Conservation (phyloP, 1,140 invertebrate genomes). For the Leptestheria dahalacensis region DNA sequence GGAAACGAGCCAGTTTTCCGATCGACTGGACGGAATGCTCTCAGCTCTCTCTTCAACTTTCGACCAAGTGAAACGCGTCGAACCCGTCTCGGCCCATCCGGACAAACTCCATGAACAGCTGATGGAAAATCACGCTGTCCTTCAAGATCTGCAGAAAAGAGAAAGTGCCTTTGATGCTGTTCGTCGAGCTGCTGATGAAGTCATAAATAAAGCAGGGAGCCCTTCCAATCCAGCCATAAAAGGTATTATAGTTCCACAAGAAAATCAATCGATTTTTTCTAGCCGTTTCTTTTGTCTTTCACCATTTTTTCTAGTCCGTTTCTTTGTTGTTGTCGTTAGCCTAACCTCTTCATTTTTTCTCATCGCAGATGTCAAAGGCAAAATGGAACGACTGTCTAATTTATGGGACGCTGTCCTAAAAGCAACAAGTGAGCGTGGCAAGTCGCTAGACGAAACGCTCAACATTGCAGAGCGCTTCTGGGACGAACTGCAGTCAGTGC, state of each 20-base stretch:
- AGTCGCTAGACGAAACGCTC: constrained; percentile 71
- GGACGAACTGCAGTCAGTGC: constrained; percentile 77
- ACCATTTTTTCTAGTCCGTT: constrained; percentile 5
- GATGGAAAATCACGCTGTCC: constrained; percentile 74
- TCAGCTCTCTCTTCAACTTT: constrained; percentile 77
- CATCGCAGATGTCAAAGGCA: constrained; percentile 68
- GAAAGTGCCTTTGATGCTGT: constrained; percentile 83
- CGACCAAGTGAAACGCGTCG: constrained; percentile 71
- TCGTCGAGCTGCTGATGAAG: constrained; percentile 75
- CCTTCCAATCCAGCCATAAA: constrained; percentile 77
- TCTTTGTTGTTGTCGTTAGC: not conserved
- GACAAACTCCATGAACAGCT: constrained; percentile 88
- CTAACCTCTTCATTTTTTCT: constrained; percentile 10
- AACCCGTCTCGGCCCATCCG: constrained; percentile 88
- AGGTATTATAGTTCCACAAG: constrained; percentile 22
- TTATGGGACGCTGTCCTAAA: constrained; percentile 87
- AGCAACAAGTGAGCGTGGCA: constrained; percentile 60
- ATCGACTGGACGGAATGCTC: constrained; percentile 91
- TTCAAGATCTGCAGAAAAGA: constrained; percentile 81
- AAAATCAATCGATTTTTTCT: not conserved
- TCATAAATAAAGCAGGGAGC: constrained; percentile 81
- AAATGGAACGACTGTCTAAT: constrained; percentile 78
- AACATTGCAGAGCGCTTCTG: constrained; percentile 86
- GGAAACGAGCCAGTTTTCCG: constrained; percentile 66
- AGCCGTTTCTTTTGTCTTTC: constrained; percentile 13